Percentiles rank a stretch among this genome's conserved stretches.
Conservation (phyloP, 2,888 invertebrate genomes). For the Colletes collaris region DNA sequence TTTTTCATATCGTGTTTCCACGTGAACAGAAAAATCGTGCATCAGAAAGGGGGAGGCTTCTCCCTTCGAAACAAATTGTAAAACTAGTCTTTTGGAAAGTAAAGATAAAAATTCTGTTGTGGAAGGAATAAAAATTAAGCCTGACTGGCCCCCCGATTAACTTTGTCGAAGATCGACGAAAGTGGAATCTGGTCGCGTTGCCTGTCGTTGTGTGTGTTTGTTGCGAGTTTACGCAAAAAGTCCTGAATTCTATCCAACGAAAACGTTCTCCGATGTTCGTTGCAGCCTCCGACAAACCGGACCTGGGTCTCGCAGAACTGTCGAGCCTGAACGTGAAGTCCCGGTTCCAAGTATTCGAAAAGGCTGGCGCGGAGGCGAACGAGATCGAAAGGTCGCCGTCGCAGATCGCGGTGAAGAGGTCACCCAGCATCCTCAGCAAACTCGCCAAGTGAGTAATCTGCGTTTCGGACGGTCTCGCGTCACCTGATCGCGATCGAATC, state of each 20-base stretch:
- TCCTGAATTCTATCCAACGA: neutral
- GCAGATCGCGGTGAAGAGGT: conserved; percentile 86
- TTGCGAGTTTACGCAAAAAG: neutral
- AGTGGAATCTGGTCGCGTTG: too few species aligned
- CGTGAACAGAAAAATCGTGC: too few species aligned
- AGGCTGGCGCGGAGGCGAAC: conserved; percentile 83
- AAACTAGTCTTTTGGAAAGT: too few species aligned
- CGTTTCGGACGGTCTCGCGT: neutral
- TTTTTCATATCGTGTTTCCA: too few species aligned
- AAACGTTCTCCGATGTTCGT: conserved; percentile 28
- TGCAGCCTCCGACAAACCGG: conserved; percentile 93
- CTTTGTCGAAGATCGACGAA: too few species aligned
- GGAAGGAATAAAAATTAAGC: too few species aligned
- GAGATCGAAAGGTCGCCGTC: conserved; percentile 84
- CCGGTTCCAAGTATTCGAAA: conserved; percentile 93
- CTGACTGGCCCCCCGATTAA: too few species aligned
- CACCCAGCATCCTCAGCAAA: conserved; percentile 91
- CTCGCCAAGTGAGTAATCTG: conserved; percentile 88
- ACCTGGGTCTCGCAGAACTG: conserved; percentile 92
- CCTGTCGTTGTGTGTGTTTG: too few species aligned
- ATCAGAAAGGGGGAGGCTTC: too few species aligned
- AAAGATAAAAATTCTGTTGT: too few species aligned
- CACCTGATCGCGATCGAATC: conserved; percentile 9
- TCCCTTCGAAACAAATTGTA: too few species aligned
- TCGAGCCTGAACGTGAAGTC: conserved; percentile 92